These are phyloP conservation scores for Archips crataeganus DNA, from an alignment of 2,888 invertebrate genomes.

Conservation along the genomic window DNA sequence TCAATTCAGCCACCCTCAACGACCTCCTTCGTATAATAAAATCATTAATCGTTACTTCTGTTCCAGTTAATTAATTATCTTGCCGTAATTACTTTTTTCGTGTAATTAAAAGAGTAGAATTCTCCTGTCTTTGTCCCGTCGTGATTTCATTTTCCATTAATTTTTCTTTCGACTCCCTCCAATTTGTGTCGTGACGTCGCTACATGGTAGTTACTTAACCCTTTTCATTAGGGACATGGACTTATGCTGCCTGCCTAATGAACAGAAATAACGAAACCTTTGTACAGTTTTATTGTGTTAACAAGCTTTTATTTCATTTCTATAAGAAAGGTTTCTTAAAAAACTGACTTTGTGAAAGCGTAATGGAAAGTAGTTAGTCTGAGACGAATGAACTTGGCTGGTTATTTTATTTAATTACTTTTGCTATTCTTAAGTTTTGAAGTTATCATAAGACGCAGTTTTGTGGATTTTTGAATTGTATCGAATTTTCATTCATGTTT, in stretches of 20 bases:
- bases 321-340: slow-evolving; percentile 16
- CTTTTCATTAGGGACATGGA: slow-evolving; percentile 82
- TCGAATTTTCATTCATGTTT: neutral
- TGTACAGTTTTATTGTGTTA: slow-evolving; percentile 64
- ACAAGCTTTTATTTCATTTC: slow-evolving; percentile 49
- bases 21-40: slow-evolving; percentile 85
- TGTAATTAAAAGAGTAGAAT: slow-evolving; percentile 86
- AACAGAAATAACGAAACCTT: slow-evolving; percentile 70
- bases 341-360: slow-evolving; percentile 25
- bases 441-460: slow-evolving; percentile 21
- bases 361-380: slow-evolving; percentile 34
- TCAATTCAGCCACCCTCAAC: slow-evolving; percentile 75
- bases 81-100: slow-evolving; percentile 86
- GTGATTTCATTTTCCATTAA: slow-evolving; percentile 86
- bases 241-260: slow-evolving; percentile 83
- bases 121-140: slow-evolving; percentile 85
- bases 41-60: slow-evolving; percentile 86
- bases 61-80: slow-evolving; percentile 86
- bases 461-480: neutral
- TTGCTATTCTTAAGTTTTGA: slow-evolving; percentile 30
- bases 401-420: slow-evolving; percentile 27
- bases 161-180: slow-evolving; percentile 88
- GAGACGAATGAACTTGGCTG: slow-evolving; percentile 19
- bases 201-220: slow-evolving; percentile 78
- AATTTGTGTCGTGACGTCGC: slow-evolving; percentile 81